These are phyloP conservation scores for Malacoraja senta DNA, from an alignment of 2,797 vertebrate species.

Conservation along the genomic window DNA sequence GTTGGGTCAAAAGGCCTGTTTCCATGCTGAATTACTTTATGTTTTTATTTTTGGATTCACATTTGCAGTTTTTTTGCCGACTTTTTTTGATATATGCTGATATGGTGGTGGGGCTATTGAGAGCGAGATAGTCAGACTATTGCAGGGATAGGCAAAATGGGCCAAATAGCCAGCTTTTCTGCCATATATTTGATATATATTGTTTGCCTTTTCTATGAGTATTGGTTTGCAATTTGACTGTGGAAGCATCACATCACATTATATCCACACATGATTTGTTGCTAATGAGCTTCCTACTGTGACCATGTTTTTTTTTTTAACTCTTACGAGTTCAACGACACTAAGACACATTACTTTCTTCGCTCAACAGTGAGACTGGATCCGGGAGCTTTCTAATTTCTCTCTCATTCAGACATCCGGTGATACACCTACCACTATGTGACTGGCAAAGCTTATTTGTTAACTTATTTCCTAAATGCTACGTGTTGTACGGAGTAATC, in stretches of 20 bases:
- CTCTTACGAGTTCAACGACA: neutral
- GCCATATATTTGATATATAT: neutral
- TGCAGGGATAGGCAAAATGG: neutral
- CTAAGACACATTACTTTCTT: neutral
- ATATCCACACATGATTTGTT: neutral
- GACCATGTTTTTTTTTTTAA: neutral
- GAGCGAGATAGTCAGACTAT: neutral
- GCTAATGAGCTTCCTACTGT: neutral
- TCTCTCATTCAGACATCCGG: neutral
- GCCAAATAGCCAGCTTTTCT: neutral
- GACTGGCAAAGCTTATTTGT: neutral
- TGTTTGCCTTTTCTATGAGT: neutral
- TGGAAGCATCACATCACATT: neutral
- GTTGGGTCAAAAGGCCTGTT: no score
- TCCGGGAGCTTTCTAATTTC: neutral
- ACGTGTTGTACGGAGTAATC: neutral
- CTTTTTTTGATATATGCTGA: neutral
- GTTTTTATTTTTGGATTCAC: no score
- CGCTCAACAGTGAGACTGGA: neutral
- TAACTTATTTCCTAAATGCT: slow-evolving; percentile 7
- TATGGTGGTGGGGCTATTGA: neutral
- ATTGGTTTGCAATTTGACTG: neutral
- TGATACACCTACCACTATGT: neutral
- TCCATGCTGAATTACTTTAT: no score
- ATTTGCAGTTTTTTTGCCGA: no score